Base-by-base conservation (phyloP, 2,888 invertebrate species). In the Rotaria socialis region DNA sequence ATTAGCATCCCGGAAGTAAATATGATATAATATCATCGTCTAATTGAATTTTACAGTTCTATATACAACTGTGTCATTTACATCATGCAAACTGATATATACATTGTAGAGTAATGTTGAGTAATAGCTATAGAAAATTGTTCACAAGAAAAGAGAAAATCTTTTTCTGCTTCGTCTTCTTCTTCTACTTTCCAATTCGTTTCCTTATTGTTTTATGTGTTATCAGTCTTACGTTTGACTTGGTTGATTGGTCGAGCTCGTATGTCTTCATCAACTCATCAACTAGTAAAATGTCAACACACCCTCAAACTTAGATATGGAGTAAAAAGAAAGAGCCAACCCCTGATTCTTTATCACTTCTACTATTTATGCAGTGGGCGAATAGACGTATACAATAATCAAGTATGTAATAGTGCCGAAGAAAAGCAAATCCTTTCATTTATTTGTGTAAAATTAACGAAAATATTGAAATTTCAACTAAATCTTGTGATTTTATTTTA, bases 11-110 rank as follows among this genome's bases (percentile, higher is more conserved):
- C 35, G 35, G 67, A 67, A 67, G 67, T 35, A 67, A 67, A 67
- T 67, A 67, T 67, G 16, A 14, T 67, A 67, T 67, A 67, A 35
- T 67, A 67, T 67, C 67, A 67, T 35, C 67, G 27, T 67, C 67
- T 67, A 67, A 67, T 67, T 67, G 67, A 67, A 67, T 67, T 67
- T 67, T 41, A 41, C 35, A 67, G 67, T 67, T 35, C 35, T 67
- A 67, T 67, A 67, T 67, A 67, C 67, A 67, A 67, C 35, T 67
- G 67, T 67, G 67, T 67, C 67, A 67, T 67, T 67, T 67, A 67
- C 35, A 27, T 52, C 52, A 67, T 14, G 41, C 16, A 19, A 35
- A 67, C 35, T 35, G 35, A 67, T 67, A 67, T 67, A 67, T 27
- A 67, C 35, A 35, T 7, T 67, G 35, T 41, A 67, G 67, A 67